A percentile compares a stretch with the other conserved stretches of the same genome.
Evolutionary conservation across 2,797 vertebrate genomes (phyloP).

Genomic region (Squalus acanthias): DNA sequence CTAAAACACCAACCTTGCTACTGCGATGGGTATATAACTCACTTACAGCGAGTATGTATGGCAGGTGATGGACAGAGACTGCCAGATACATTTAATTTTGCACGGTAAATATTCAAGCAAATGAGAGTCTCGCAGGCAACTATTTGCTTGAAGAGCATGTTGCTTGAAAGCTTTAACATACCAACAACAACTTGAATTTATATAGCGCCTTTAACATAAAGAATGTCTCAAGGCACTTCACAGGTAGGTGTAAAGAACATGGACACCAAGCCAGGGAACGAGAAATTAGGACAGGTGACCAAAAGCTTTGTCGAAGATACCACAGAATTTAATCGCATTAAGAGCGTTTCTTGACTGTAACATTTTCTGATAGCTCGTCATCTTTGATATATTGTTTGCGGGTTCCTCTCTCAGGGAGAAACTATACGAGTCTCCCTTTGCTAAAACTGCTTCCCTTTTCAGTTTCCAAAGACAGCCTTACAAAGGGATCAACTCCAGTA

Average conservation of each 20-base stretch:
- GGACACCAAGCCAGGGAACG: not conserved
- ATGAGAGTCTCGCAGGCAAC: not conserved
- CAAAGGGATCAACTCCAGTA: not conserved
- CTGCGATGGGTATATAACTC: no score
- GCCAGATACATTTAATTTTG: not conserved
- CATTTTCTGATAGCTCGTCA: not conserved
- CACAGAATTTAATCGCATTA: not conserved
- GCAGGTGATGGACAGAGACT: no score
- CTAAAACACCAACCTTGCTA: no score
- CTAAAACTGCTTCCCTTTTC: not conserved
- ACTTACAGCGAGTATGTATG: no score
- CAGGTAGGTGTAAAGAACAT: not conserved
- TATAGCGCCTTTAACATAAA: not conserved
- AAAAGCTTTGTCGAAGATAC: not conserved
- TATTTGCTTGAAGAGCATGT: not conserved
- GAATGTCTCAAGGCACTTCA: not conserved
- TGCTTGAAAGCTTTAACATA: not conserved
- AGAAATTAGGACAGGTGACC: not conserved
- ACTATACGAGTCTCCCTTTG: not conserved
- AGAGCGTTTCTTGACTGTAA: not conserved
- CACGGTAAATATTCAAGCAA: not conserved
- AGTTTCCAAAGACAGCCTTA: not conserved
- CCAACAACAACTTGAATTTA: not conserved
- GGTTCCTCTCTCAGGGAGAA: not conserved
- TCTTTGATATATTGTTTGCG: not conserved